Evolutionary conservation across 2,888 invertebrate genomes (phyloP), one percentile per base, ranked within the genome.

Genomic region (Leptogaster cylindrica): DNA sequence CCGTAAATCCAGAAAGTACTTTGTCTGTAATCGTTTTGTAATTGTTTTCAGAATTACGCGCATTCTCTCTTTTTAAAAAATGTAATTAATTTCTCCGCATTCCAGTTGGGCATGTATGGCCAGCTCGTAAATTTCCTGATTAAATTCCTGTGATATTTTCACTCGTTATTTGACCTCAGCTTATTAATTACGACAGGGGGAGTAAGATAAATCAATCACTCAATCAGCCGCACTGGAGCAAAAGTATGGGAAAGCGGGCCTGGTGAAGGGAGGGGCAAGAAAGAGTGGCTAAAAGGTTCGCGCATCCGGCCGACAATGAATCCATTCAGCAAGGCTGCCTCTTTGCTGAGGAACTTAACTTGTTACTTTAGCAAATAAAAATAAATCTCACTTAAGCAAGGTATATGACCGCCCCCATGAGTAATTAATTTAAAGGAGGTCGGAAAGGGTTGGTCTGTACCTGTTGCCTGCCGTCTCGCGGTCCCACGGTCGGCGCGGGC

Each of bases 381-480:
- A 63, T 63, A 63, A 46, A 63, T 63, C 46, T 63, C 31, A 63
- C 63, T 63, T 63, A 63, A 44, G 31, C 18, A 27, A 63, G 46
- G 63, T 18, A 44, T 44, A 63, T 63, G 52, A 46, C 27, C 63
- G 63, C 63, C 61, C 44, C 44, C 44, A 28, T 16, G 44, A 44
- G 20, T 63, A 63, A 63, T 63, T 63, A 63, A 63, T 63, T 44
- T 44, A n/a, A n/a, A n/a, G n/a, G n/a, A n/a, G n/a, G n/a, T n/a
- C n/a, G n/a, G n/a, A n/a, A n/a, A n/a, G n/a, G n/a, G n/a, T n/a
- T n/a, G n/a, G n/a, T n/a, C n/a, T n/a, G n/a, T n/a, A n/a, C n/a
- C n/a, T n/a, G n/a, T n/a, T n/a, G n/a, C n/a, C n/a, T n/a, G n/a
- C n/a, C n/a, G n/a, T n/a, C n/a, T n/a, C n/a, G n/a, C n/a, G n/a